Percentiles rank a stretch among this genome's conserved stretches.
Evolutionary conservation across 2,797 vertebrate genomes (phyloP).

Genomic region (Natrix natrix): DNA sequence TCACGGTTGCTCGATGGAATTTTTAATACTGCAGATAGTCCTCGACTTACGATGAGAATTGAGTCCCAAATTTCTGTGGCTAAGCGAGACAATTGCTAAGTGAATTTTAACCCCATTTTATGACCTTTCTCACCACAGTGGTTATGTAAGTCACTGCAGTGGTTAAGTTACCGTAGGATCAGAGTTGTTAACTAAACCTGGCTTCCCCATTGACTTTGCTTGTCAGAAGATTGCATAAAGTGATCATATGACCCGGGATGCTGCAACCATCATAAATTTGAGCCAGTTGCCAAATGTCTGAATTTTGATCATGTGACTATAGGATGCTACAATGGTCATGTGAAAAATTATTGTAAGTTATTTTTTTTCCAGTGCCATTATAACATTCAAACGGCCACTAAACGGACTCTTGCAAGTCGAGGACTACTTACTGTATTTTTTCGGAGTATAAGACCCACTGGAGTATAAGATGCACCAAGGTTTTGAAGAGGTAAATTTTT

Average conservation of each 20-base stretch:
- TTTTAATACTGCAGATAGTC: not conserved
- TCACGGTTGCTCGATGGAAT: not conserved
- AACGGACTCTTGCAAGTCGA: not conserved
- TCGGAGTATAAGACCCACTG: too few species aligned
- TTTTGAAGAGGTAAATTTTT: too few species aligned
- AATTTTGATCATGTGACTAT: not conserved
- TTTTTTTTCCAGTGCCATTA: not conserved
- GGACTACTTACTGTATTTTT: not conserved
- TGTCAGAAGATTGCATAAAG: not conserved
- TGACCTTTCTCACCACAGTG: too few species aligned
- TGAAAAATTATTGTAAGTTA: not conserved
- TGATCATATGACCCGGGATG: not conserved
- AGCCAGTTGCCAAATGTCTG: not conserved
- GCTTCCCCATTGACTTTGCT: not conserved
- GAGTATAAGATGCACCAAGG: too few species aligned
- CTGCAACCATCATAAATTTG: not conserved
- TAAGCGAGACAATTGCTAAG: not conserved
- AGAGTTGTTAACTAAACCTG: not conserved
- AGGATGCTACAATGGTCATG: not conserved
- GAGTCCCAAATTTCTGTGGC: not conserved
- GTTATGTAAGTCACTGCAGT: too few species aligned
- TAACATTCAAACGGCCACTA: not conserved
- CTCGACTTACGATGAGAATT: not conserved
- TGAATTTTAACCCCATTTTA: not conserved
- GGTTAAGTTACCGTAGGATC: too few species aligned